A percentile compares a stretch with the other conserved stretches of the same genome.
Conservation (phyloP, 2,113 vertebrate genomes). For the Phylloscopus trochiloides region DNA sequence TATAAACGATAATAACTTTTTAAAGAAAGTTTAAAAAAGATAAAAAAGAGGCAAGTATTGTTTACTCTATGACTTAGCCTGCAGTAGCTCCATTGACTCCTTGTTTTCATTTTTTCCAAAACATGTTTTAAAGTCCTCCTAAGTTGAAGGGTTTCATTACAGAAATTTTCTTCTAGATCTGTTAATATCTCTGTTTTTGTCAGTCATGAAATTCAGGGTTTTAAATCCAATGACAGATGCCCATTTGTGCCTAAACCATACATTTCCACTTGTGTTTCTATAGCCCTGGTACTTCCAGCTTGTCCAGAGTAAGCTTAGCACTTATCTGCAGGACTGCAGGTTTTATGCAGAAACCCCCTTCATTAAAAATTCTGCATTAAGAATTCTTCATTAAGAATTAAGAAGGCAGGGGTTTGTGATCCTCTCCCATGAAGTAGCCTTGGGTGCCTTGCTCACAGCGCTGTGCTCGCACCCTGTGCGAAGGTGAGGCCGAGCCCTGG, state of each 20-base stretch:
- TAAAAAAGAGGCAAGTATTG: neutral
- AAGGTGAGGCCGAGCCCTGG: neutral
- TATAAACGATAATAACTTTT: neutral
- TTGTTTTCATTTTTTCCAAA: neutral
- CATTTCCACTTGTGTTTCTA: neutral
- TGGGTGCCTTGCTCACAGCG: fast-evolving
- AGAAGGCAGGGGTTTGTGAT: neutral
- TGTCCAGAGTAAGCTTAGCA: neutral
- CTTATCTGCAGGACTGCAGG: neutral
- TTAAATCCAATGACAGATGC: neutral
- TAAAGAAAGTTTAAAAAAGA: neutral
- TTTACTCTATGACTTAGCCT: neutral
- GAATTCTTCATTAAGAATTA: too few relatives aligned
- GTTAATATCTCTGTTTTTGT: neutral
- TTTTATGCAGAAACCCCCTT: neutral
- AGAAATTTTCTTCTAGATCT: neutral
- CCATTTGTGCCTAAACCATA: neutral
- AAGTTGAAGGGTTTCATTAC: neutral
- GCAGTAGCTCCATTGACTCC: neutral
- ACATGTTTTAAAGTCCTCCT: neutral
- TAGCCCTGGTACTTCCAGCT: neutral
- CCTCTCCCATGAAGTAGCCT: neutral
- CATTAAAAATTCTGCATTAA: neutral
- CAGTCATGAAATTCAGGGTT: neutral
- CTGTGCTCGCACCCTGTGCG: fast-evolving